Evolutionary conservation across 92 coral and sea anemone genomes (phyloP).

Genomic region (Epizoanthus stellaris): DNA sequence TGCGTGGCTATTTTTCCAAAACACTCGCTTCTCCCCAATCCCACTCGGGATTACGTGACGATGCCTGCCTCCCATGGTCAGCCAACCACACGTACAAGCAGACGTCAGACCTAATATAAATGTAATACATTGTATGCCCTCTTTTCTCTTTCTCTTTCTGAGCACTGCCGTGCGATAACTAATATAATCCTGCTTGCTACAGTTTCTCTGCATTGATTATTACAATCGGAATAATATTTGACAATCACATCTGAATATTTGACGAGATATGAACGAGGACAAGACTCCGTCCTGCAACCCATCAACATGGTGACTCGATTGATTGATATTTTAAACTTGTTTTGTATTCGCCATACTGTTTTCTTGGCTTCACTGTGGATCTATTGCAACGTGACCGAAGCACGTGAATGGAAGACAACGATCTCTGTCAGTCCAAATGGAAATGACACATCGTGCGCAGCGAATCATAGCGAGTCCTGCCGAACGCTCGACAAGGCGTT

Average conservation of each 20-base stretch:
- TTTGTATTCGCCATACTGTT: background rate
- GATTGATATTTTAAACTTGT: background rate
- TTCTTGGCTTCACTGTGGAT: background rate
- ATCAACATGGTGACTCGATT: background rate
- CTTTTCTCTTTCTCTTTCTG: too few relatives aligned
- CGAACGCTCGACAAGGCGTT: constrained; percentile 59
- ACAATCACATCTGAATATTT: too few relatives aligned
- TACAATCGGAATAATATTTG: background rate
- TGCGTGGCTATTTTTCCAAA: too few relatives aligned
- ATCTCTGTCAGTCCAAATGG: constrained; percentile 59
- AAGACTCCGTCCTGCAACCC: too few relatives aligned
- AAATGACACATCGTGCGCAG: constrained; percentile 49
- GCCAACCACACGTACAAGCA: too few relatives aligned
- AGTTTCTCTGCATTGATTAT: background rate
- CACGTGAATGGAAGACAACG: constrained; percentile 17
- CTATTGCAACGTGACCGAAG: background rate
- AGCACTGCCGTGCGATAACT: too few relatives aligned
- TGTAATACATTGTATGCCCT: too few relatives aligned
- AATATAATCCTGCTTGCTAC: background rate
- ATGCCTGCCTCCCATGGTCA: too few relatives aligned
- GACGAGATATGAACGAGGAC: too few relatives aligned
- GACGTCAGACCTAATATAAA: too few relatives aligned
- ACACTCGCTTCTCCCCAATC: too few relatives aligned
- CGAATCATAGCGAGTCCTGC: constrained; percentile 41
- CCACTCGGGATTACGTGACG: too few relatives aligned